Conservation (phyloP, 2,113 vertebrate genomes). For the Nymphicus hollandicus region DNA sequence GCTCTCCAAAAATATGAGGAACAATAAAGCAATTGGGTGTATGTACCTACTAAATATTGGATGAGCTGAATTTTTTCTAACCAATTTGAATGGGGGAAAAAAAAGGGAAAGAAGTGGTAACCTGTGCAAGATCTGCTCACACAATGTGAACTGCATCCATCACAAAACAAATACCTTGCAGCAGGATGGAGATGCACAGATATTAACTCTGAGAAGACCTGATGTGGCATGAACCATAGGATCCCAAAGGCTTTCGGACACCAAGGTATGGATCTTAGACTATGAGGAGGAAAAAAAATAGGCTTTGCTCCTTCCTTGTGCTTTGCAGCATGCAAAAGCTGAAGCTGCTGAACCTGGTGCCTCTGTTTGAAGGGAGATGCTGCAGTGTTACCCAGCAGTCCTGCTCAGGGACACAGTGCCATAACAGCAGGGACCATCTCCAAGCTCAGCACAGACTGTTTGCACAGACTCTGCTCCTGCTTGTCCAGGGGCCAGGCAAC, state of each 20-base stretch:
- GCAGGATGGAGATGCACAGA: neutral
- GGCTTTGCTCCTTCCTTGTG: neutral
- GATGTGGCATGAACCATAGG: neutral
- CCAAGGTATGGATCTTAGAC: neutral
- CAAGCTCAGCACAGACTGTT: neutral
- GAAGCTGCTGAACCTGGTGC: neutral
- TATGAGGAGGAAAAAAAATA: neutral
- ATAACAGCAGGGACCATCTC: rapidly evolving
- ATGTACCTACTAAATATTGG: neutral
- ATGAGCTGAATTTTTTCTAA: neutral
- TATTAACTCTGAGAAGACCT: neutral
- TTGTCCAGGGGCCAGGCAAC: neutral
- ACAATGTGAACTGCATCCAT: neutral
- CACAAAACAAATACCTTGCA: neutral
- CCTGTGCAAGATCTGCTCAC: neutral
- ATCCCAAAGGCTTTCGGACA: neutral
- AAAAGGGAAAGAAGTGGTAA: neutral
- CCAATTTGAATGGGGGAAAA: rapidly evolving
- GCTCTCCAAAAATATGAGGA: neutral
- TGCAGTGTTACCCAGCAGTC: neutral
- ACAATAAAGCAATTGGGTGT: neutral
- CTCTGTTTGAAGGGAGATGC: neutral
- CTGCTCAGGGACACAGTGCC: neutral
- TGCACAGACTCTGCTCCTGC: neutral
- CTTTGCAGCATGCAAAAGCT: neutral